phyloP scores from a whole-genome alignment of 2,113 vertebrate species.

The Amblyopsis rosae region DNA sequence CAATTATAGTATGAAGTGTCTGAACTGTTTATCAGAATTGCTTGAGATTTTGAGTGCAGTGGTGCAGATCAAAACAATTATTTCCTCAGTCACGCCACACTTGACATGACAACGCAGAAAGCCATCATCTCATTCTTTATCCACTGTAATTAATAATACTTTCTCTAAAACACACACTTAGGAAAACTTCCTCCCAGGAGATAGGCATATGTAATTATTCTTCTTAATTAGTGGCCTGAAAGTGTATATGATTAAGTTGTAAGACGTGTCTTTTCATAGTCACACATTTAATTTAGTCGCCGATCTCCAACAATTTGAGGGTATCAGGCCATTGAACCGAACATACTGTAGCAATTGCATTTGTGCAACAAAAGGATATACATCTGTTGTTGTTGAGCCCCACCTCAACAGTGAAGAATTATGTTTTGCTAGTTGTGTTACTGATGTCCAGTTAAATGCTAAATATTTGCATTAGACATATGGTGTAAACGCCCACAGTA shows the following conservation, averaged over 20 bases:
- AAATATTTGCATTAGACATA: no score
- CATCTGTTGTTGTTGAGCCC: background rate
- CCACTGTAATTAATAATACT: constrained; percentile 66
- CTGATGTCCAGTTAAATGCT: no score
- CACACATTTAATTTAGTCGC: constrained; percentile 72
- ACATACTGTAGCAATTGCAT: constrained; percentile 24
- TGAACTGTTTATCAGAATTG: constrained; percentile 49
- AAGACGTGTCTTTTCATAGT: constrained; percentile 50
- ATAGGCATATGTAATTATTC: constrained; percentile 73
- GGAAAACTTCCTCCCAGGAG: constrained; percentile 56
- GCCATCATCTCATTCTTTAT: constrained; percentile 54
- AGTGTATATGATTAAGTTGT: constrained; percentile 76
- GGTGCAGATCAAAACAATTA: constrained; percentile 71
- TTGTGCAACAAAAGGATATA: constrained; percentile 21
- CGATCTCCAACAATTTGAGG: constrained; percentile 52
- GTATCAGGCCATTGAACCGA: constrained; percentile 50
- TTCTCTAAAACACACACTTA: constrained; percentile 56
- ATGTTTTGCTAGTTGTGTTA: no score
- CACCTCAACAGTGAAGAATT: no score
- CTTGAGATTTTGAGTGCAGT: constrained; percentile 50
- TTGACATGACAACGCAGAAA: constrained; percentile 65
- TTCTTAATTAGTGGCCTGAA: constrained; percentile 76
- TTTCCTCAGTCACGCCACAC: constrained; percentile 66
- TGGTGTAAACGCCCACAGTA: no score
- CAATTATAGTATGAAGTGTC: constrained; percentile 41